Evolutionary conservation across 92 coral and sea anemone species (phyloP), one percentile per base, ranked within the genome.

Genomic region (Epizoanthus scotinus): DNA sequence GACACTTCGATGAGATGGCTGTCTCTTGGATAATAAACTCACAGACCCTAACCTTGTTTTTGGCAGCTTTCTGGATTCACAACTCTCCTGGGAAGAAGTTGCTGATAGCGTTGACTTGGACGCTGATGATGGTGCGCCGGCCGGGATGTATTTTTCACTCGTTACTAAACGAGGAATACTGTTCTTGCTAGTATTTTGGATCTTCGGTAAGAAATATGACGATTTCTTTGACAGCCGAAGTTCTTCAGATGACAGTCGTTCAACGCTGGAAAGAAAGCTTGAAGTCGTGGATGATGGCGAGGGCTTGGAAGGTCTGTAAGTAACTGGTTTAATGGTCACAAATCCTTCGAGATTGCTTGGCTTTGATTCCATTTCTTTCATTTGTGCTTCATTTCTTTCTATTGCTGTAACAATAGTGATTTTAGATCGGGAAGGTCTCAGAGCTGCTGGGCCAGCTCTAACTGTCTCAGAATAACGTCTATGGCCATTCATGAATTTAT

Each of bases 401-500:
- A 17, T 36, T 14, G 68, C 81, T 7, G 44, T 40, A 36, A 60
- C 44, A 66, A 22, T 75, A 22, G 20, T 75, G 24, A 75, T 36
- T 22, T 75, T 75, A 38, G 81, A 75, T 24, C 66, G 63, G 20
- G 89, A 85, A 21, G 54, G 89, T 59, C 86, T 80, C 29, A 73
- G 83, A 67, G 84, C 62, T 64, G 77, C 82, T 18, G 65, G 79
- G 29, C 84, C 62, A 28, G 58, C 73, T 44, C 81, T 85, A 8
- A 81, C 65, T 74, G 83, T 64, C 21, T 73, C 84, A 14, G 87
- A 80, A 36, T 79, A 86, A 63, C 89, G 81, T 10, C 71, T 87
- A 60, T 78, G 74, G 6, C 87, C 87, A 34, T 75, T 87, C 87
- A 85, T 82, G 25, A 86, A 82, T 81, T 90, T 93, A 59, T 90